These are phyloP conservation scores for Matsumurasca onukii DNA, from an alignment of 1,140 invertebrate species.

Conservation along the genomic window DNA sequence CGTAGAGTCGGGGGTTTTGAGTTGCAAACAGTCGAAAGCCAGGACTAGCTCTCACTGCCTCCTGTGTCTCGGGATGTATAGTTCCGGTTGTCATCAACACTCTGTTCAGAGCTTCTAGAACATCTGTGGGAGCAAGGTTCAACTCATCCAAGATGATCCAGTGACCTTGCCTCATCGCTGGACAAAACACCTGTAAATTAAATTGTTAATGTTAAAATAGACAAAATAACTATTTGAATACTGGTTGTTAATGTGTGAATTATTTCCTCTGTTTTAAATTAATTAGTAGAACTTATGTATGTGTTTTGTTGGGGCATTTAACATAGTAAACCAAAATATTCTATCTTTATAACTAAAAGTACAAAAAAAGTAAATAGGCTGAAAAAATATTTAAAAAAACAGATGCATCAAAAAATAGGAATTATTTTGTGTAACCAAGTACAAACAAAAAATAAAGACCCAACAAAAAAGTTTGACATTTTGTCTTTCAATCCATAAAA, in stretches of 20 bases:
- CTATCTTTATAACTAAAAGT: no score
- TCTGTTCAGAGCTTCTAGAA: conserved; percentile 95
- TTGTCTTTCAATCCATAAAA: no score
- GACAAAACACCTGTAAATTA: conserved; percentile 73
- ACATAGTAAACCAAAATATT: no score
- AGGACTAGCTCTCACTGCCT: conserved; percentile 86
- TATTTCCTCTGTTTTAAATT: neutral
- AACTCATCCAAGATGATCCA: conserved; percentile 99
- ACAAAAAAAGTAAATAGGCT: no score
- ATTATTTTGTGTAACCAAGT: no score
- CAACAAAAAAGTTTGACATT: no score
- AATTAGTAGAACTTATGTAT: no score
- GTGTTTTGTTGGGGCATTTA: no score
- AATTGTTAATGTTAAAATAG: neutral
- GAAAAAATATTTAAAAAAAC: no score
- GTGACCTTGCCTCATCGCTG: conserved; percentile 95
- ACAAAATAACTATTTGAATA: neutral
- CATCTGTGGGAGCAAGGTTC: conserved; percentile 97
- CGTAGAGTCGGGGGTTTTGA: conserved; percentile 97
- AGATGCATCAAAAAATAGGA: no score
- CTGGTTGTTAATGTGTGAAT: neutral
- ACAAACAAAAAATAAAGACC: no score
- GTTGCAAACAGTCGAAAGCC: conserved; percentile 98
- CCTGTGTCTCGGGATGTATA: conserved; percentile 94
- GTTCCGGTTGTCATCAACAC: conserved; percentile 98